phyloP scores from a whole-genome alignment of 2,797 vertebrate genomes.

The Schizothorax lantsangensis region DNA sequence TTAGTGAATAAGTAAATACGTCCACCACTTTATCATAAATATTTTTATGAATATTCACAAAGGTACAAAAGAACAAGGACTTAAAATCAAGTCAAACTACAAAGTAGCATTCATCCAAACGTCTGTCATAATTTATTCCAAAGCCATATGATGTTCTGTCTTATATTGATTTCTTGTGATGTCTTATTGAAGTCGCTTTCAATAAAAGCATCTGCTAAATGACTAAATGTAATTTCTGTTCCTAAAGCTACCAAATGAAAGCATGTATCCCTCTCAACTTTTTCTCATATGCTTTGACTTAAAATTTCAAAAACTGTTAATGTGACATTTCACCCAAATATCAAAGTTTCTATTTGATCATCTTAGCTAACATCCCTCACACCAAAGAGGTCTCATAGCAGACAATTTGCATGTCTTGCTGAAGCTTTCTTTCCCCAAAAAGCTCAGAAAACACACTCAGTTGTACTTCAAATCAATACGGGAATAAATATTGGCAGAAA shows the following conservation, averaged over 20 bases:
- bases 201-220: not conserved
- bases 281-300: not conserved
- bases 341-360: conserved; percentile 16
- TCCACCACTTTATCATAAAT: not conserved
- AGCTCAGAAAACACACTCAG: not conserved
- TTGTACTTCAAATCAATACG: conserved; percentile 12
- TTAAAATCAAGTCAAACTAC: not conserved
- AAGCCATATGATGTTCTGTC: not conserved
- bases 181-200: not conserved
- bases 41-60: not conserved
- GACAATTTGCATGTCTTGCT: conserved; percentile 16
- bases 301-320: conserved; percentile 5
- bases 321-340: conserved; percentile 28
- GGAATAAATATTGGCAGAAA: conserved; percentile 31
- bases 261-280: not conserved
- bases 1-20: not conserved
- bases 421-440: not conserved
- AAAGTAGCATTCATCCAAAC: not conserved
- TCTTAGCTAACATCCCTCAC: conserved; percentile 6
- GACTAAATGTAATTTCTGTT: not conserved
- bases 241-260: not conserved
- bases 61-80: not conserved
- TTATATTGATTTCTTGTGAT: not conserved
- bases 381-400: conserved; percentile 17
- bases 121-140: not conserved